Percentiles rank a stretch among this genome's conserved stretches.
Conservation (phyloP, 2,888 invertebrate species). For the Chironomus riparius region DNA sequence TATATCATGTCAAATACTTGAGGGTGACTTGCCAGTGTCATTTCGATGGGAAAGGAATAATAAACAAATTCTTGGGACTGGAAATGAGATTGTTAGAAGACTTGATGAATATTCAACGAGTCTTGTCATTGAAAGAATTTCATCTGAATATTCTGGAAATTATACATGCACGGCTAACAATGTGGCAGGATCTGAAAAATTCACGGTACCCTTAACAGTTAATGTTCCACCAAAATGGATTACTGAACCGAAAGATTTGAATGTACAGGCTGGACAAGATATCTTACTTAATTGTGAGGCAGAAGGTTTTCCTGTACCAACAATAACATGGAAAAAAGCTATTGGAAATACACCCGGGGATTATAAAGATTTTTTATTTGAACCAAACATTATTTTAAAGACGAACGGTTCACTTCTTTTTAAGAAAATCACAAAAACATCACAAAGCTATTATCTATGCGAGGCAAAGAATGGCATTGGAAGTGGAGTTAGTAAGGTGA, state of each 20-base stretch:
- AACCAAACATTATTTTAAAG: conserved; percentile 65
- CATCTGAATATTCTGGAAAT: conserved; percentile 78
- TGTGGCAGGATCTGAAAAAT: conserved; percentile 69
- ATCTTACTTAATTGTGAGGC: conserved; percentile 81
- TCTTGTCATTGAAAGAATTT: conserved; percentile 75
- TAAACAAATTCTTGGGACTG: conserved; percentile 59
- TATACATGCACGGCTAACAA: conserved; percentile 89
- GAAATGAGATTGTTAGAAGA: conserved; percentile 50
- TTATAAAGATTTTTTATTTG: conserved; percentile 73
- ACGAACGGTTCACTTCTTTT: conserved; percentile 79
- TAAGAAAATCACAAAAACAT: conserved; percentile 72
- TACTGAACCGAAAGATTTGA: conserved; percentile 73
- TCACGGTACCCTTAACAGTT: conserved; percentile 70
- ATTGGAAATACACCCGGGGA: conserved; percentile 70
- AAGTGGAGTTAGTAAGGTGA: conserved; percentile 83
- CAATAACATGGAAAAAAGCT: conserved; percentile 82
- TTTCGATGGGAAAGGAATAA: conserved; percentile 89
- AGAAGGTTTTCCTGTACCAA: conserved; percentile 83
- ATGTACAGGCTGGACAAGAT: conserved; percentile 72
- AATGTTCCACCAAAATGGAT: conserved; percentile 88
- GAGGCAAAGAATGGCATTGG: conserved; percentile 90
- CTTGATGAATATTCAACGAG: conserved; percentile 80
- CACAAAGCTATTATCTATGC: conserved; percentile 85
- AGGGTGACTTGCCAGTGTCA: conserved; percentile 84
- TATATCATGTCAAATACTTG: conserved; percentile 82